Conservation (phyloP, 64 coral and sea anemone species). For the Porites lutea region DNA sequence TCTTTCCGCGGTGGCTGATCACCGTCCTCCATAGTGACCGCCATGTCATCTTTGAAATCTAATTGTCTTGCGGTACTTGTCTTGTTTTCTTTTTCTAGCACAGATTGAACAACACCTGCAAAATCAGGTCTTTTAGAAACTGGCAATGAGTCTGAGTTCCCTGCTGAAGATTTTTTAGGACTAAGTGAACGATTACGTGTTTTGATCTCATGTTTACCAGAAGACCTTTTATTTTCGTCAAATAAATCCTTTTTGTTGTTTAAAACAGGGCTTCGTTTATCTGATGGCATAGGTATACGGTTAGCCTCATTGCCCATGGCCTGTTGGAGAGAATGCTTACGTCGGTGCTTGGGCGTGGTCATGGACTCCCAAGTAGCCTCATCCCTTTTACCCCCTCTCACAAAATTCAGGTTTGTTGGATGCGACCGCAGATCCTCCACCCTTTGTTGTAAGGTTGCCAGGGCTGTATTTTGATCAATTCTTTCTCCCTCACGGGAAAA, state of each 20-base stretch:
- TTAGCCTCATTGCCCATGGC: slow-evolving; percentile 58
- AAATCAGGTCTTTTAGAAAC: not conserved
- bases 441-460: slow-evolving; percentile 40
- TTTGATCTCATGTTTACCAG: not conserved
- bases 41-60: slow-evolving; percentile 71
- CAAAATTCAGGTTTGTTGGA: slow-evolving; percentile 80
- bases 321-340: slow-evolving; percentile 44
- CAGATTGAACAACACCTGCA: not conserved
- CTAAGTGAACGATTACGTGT: not conserved
- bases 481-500: slow-evolving; percentile 2
- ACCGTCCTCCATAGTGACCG: not conserved
- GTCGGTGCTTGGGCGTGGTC: slow-evolving; percentile 45
- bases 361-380: slow-evolving; percentile 8
- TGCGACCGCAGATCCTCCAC: slow-evolving; percentile 60
- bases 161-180: not conserved
- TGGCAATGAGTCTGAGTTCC: slow-evolving; percentile 37
- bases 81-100: not conserved
- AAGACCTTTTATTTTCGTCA: not conserved
- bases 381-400: slow-evolving; percentile 57
- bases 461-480: not conserved
- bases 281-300: slow-evolving; percentile 58
- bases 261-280: not conserved
- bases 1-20: slow-evolving; percentile 62
- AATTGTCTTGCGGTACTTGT: not conserved
- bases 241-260: not conserved